Conservation (phyloP, 30 jellyfish, hydroid and myxozoan genomes). For the Clytia hemisphaerica region DNA sequence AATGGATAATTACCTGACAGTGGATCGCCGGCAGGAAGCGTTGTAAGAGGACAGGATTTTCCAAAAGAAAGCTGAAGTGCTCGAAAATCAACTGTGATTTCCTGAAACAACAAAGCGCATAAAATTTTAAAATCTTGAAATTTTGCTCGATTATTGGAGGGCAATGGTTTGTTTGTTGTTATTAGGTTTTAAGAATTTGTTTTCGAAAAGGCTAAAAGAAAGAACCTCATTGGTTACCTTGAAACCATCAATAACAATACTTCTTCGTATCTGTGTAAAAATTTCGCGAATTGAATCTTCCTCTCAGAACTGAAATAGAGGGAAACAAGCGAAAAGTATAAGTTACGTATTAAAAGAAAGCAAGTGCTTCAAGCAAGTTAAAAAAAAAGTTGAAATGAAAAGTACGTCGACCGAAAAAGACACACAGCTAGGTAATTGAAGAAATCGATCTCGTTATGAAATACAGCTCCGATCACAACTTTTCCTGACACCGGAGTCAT, state of each 20-base stretch:
- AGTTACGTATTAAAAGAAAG: neutral
- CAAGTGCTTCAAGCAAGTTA: too few relatives aligned
- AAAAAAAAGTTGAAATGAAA: too few relatives aligned
- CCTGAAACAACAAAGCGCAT: conserved; percentile 24
- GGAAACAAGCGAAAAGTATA: neutral
- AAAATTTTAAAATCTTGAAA: too few relatives aligned
- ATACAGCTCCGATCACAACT: too few relatives aligned
- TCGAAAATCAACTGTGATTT: conserved; percentile 70
- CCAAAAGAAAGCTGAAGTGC: conserved; percentile 70
- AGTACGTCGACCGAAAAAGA: too few relatives aligned
- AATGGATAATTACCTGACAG: conserved; percentile 49
- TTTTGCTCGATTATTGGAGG: too few relatives aligned
- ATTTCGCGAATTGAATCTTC: conserved; percentile 31
- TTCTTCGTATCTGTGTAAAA: conserved; percentile 56
- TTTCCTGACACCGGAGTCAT: too few relatives aligned
- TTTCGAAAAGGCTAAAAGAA: neutral
- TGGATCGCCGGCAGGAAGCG: conserved; percentile 73
- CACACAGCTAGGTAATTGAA: too few relatives aligned
- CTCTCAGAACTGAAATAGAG: neutral
- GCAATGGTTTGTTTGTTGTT: too few relatives aligned
- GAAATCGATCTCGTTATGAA: too few relatives aligned
- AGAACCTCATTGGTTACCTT: conserved; percentile 35
- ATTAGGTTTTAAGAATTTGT: neutral
- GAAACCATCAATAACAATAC: conserved; percentile 76
- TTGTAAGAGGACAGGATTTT: conserved; percentile 60